phyloP scores from a whole-genome alignment of 2,113 vertebrate genomes.

The Periophthalmus modestus region DNA sequence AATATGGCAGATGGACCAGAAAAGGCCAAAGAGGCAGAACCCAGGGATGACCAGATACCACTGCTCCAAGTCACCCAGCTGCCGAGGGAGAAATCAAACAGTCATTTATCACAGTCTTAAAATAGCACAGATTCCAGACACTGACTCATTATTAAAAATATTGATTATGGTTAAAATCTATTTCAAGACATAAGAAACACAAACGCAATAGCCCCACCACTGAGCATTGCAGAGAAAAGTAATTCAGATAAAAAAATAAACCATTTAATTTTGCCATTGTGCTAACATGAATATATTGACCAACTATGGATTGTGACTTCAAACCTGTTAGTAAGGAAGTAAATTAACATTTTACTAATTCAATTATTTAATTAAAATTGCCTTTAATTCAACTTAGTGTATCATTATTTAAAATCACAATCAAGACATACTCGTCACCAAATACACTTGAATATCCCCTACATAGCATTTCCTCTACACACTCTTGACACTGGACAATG shows the following conservation, averaged over 20 bases:
- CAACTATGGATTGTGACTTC: neutral
- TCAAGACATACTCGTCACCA: neutral
- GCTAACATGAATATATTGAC: neutral
- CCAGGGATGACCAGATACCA: conserved; percentile 99
- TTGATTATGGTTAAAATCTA: neutral
- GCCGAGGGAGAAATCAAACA: neutral
- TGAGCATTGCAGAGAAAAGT: neutral
- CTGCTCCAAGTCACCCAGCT: conserved; percentile 83
- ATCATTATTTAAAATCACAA: neutral
- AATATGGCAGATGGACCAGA: conserved; percentile 93
- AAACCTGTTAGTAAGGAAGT: neutral
- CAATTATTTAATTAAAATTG: neutral
- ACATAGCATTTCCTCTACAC: too few relatives aligned
- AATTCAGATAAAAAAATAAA: neutral
- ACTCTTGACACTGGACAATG: neutral
- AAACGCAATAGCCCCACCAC: neutral
- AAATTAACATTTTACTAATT: neutral
- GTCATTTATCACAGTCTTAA: neutral
- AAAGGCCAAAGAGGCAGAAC: conserved; percentile 93
- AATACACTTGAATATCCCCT: neutral
- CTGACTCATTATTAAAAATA: neutral
- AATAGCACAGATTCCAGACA: neutral
- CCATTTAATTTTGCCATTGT: neutral
- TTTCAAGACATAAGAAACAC: neutral
- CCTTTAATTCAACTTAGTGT: neutral